phyloP scores from a whole-genome alignment of 2,888 invertebrate genomes.

The Iselma pallidipennis region DNA sequence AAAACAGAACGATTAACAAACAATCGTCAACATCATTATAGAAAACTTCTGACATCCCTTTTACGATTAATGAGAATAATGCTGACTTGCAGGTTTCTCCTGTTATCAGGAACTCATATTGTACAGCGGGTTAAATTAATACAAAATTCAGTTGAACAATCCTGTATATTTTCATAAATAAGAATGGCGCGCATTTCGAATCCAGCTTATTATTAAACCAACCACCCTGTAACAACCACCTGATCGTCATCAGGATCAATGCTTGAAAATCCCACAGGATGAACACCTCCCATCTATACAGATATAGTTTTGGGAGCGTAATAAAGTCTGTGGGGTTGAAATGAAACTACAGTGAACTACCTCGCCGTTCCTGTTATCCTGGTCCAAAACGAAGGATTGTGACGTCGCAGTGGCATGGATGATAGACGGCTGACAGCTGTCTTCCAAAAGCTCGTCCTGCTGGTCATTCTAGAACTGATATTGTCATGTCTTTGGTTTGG shows the following conservation, averaged over 20 bases:
- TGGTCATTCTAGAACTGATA: conserved; percentile 11
- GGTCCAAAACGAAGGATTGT: conserved; percentile 51
- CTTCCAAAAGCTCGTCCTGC: conserved; percentile 26
- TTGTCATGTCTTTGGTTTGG: too few species aligned
- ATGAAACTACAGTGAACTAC: too few species aligned
- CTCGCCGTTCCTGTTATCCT: conserved; percentile 43
- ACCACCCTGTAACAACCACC: too few species aligned
- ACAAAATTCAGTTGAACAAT: neutral
- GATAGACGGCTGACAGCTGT: conserved; percentile 58
- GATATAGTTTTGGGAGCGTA: neutral
- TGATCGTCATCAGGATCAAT: too few species aligned
- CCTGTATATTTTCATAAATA: too few species aligned
- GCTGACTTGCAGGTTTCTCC: neutral
- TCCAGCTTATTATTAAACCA: too few species aligned
- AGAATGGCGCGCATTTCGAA: too few species aligned
- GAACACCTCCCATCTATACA: neutral
- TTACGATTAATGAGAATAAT: neutral
- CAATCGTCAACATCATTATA: neutral
- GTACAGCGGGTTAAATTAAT: neutral
- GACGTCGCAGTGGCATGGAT: conserved; percentile 56
- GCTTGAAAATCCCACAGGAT: neutral
- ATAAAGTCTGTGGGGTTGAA: too few species aligned
- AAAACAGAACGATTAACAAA: too few species aligned
- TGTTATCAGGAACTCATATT: neutral
- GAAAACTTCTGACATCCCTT: neutral